Base-by-base conservation (phyloP, 2,888 invertebrate genomes). In the Leptogaster cylindrica region DNA sequence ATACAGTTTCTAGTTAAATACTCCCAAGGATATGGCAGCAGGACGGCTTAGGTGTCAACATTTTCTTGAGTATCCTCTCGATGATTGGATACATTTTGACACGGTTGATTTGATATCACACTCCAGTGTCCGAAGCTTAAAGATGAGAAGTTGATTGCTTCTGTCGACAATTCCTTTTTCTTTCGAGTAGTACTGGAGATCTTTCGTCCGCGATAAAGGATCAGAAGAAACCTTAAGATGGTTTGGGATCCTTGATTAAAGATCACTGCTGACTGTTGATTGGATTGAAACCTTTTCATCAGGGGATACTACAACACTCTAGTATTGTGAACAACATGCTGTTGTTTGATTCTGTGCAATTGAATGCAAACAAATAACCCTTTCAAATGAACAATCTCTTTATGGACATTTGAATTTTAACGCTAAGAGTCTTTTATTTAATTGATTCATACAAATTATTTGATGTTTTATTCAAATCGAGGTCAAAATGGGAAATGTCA, bases 61-160 rank as follows among this genome's bases (percentile, higher is more conserved):
- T 55, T 55, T 55, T 55, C 55, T 55, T 39, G 55, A 55, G 55
- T 55, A 23, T 36, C 39, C 25, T 7, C 55, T 25, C 31, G 25
- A 25, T 14, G n/a, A 14, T 3, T 33, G 36, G 25, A 55, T 23
- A 55, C 55, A 55, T 36, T 55, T 55, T 55, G 55, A 55, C 55
- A 55, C 55, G 55, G 55, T 55, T 55, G 55, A 55, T 55, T 55
- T 55, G 20, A 55, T 55, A 55, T 55, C 55, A 36, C 39, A 20
- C 55, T 55, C 36, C 36, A 55, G 18, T 55, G 55, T 55, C 55
- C 55, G 31, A 55, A 36, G 39, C 55, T 55, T 33, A 20, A 23
- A 33, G 12, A 36, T n/a, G 55, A 36, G 36, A 33, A 55, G 55
- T 20, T 55, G 55, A 55, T 55, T 55, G 55, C 55, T 55, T 55